Conservation (phyloP, 2,113 vertebrate species). For the Elephas maximus region DNA sequence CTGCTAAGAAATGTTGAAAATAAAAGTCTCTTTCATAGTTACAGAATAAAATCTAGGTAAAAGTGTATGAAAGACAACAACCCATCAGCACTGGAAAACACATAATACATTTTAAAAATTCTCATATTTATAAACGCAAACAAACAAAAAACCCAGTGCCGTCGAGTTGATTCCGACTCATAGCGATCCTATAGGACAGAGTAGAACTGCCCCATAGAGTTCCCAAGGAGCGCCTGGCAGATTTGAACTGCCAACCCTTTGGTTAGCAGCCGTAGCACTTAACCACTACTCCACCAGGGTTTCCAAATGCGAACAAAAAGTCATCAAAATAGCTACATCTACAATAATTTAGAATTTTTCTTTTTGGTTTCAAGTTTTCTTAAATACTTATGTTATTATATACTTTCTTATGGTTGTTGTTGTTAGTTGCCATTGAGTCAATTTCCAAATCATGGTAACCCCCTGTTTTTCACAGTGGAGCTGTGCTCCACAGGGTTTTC, state of each 20-base stretch:
- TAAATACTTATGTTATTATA: too few relatives aligned
- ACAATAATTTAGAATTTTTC: neutral
- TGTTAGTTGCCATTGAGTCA: neutral
- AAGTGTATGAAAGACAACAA: neutral
- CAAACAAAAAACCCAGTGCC: too few relatives aligned
- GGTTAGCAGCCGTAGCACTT: too few relatives aligned
- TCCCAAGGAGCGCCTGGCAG: too few relatives aligned
- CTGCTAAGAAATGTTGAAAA: neutral
- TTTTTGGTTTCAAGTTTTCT: neutral
- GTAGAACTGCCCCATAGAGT: too few relatives aligned
- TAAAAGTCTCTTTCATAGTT: neutral
- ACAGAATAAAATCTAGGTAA: neutral
- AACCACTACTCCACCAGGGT: too few relatives aligned
- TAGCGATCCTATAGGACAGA: too few relatives aligned
- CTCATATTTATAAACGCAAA: constrained; percentile 37
- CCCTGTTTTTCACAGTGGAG: neutral
- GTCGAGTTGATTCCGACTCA: too few relatives aligned
- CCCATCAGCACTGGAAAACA: neutral
- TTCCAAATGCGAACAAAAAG: neutral
- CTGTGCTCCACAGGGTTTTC: neutral
- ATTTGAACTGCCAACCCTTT: too few relatives aligned
- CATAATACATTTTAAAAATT: neutral
- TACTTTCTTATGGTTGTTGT: too few relatives aligned
- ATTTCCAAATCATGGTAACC: neutral
- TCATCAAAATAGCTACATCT: neutral